These are phyloP conservation scores for Poeciliopsis presidionis DNA, from an alignment of 2,797 vertebrate species.

Conservation along the genomic window DNA sequence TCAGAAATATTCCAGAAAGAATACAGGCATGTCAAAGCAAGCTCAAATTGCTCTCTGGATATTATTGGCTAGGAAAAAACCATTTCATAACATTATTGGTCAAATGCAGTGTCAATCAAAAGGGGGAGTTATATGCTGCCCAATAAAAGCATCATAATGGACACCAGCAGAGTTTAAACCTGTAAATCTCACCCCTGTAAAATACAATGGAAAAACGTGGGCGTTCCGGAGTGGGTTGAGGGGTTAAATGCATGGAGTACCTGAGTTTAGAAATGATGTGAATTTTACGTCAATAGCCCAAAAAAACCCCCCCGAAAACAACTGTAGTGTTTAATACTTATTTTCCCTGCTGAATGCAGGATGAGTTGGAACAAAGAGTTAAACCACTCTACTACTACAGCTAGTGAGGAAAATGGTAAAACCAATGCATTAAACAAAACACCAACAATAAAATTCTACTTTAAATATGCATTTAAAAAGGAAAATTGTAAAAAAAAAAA, in stretches of 20 bases:
- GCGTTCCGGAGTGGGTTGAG: no score
- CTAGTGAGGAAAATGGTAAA: conserved; percentile 46
- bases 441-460: conserved; percentile 48
- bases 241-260: not conserved
- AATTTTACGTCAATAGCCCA: not conserved
- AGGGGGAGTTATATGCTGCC: no score
- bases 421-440: conserved; percentile 55
- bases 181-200: no score
- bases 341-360: conserved; percentile 26
- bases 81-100: no score
- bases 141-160: no score
- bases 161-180: no score
- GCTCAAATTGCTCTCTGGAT: no score
- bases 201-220: no score
- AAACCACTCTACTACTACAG: conserved; percentile 52
- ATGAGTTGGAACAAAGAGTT: conserved; percentile 24
- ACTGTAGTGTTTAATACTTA: not conserved
- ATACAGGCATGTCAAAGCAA: no score
- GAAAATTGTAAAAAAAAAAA: conserved; percentile 11
- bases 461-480: conserved; percentile 30
- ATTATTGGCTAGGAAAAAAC: no score
- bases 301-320: not conserved
- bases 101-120: no score
- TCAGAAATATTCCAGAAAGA: no score
- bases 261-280: not conserved